These are phyloP conservation scores for Corythornis leucogaster DNA, from an alignment of 2,797 vertebrate genomes.

Conservation along the genomic window DNA sequence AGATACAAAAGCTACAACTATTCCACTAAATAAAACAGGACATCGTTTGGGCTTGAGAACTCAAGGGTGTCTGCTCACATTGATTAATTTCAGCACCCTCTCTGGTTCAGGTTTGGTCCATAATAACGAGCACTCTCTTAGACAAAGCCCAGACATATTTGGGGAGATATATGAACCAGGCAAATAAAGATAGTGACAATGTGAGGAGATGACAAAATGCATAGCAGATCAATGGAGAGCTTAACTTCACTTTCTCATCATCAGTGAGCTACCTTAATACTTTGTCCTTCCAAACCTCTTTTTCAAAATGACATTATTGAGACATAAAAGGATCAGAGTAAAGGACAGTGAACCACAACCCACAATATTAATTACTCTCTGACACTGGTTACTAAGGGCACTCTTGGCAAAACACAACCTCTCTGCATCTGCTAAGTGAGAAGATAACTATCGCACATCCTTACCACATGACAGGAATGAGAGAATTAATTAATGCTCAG, in stretches of 20 bases:
- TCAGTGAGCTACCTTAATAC: background rate
- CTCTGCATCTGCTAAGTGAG: background rate
- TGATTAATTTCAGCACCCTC: background rate
- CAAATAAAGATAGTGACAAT: background rate
- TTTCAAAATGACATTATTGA: background rate
- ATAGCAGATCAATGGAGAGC: background rate
- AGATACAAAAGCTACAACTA: background rate
- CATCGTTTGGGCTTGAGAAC: background rate
- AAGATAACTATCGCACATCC: background rate
- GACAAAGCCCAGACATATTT: background rate
- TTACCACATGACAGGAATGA: background rate
- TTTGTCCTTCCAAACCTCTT: background rate
- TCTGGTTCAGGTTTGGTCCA: background rate
- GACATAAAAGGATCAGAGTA: background rate
- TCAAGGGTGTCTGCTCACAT: rapidly evolving
- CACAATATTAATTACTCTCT: slow-evolving; percentile 1
- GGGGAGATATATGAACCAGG: background rate
- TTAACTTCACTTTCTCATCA: background rate
- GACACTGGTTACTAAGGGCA: background rate
- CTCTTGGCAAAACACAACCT: background rate
- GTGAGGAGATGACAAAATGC: background rate
- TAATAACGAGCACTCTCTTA: background rate
- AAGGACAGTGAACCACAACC: background rate
- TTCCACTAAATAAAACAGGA: background rate
- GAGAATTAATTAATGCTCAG: slow-evolving; percentile 20